Percentiles rank a stretch among this genome's conserved stretches.
phyloP scores from a whole-genome alignment of 2,797 vertebrate species.

The Xerus rutilus region DNA sequence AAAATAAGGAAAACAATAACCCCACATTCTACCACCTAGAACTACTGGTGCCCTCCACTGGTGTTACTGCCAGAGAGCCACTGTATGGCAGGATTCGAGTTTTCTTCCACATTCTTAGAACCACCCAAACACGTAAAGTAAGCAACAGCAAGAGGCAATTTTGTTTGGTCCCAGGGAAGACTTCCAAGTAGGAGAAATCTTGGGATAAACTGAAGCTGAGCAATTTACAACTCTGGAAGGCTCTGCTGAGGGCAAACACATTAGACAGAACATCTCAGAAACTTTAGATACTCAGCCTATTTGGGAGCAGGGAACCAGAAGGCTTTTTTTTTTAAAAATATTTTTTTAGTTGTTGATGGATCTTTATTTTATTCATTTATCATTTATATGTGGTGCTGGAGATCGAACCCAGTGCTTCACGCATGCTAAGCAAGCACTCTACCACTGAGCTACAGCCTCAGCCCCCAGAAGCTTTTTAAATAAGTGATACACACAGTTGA shows the following conservation, averaged over 20 bases:
- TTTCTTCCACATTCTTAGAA: neutral
- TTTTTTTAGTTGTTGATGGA: too few species aligned
- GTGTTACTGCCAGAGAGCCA: neutral
- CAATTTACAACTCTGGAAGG: neutral
- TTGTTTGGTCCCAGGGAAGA: neutral
- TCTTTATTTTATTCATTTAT: too few species aligned
- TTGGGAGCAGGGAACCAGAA: neutral
- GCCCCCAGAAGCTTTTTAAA: neutral
- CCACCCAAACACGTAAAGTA: neutral
- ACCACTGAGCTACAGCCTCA: too few species aligned
- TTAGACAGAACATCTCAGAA: neutral
- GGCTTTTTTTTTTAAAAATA: too few species aligned
- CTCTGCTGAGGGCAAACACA: neutral
- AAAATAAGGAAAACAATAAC: neutral
- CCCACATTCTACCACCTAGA: neutral
- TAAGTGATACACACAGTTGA: neutral
- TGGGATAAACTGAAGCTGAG: neutral
- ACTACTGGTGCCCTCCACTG: rapidly evolving
- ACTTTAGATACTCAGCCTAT: neutral
- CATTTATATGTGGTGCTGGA: too few species aligned
- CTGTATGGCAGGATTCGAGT: neutral
- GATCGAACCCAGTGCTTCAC: too few species aligned
- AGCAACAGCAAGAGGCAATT: neutral
- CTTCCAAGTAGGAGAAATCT: neutral
- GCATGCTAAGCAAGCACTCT: too few species aligned